Conservation (phyloP, 1,140 invertebrate species). For the Thalassaphorura encarpata region DNA sequence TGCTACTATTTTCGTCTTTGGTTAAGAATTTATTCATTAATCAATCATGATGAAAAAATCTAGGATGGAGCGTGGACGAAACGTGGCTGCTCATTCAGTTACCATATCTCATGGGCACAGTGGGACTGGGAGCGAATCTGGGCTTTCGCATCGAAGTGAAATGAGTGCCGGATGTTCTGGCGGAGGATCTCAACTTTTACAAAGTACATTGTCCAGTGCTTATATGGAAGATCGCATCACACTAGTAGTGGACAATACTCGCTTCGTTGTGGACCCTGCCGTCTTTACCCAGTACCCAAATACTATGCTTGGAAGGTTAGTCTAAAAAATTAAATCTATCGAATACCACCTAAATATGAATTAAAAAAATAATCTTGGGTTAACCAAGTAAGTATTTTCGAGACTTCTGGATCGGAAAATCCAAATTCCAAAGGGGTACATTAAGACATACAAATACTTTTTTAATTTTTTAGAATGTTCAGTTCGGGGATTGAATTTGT, state of each 20-base stretch:
- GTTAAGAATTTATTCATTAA: too few species aligned
- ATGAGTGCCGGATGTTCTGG: constrained; percentile 31
- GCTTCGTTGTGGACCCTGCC: constrained; percentile 82
- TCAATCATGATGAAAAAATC: too few species aligned
- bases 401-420: neutral
- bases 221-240: constrained; percentile 66
- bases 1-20: too few species aligned
- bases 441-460: neutral
- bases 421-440: neutral
- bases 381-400: too few species aligned
- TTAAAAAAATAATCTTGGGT: neutral
- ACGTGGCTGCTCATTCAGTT: constrained; percentile 17
- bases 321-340: neutral
- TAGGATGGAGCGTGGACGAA: constrained; percentile 9
- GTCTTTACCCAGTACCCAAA: constrained; percentile 84
- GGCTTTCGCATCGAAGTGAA: neutral
- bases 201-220: constrained; percentile 19
- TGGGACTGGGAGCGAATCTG: neutral
- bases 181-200: constrained; percentile 38
- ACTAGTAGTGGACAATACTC: constrained; percentile 84
- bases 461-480: constrained; percentile 66
- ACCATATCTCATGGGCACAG: constrained; percentile 6
- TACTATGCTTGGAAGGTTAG: constrained; percentile 73
- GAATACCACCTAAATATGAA: neutral
- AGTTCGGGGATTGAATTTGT: constrained; percentile 86